A percentile compares a stretch with the other conserved stretches of the same genome.
Evolutionary conservation across 1,140 invertebrate genomes (phyloP).

Genomic region (Drosophila trapezifrons): DNA sequence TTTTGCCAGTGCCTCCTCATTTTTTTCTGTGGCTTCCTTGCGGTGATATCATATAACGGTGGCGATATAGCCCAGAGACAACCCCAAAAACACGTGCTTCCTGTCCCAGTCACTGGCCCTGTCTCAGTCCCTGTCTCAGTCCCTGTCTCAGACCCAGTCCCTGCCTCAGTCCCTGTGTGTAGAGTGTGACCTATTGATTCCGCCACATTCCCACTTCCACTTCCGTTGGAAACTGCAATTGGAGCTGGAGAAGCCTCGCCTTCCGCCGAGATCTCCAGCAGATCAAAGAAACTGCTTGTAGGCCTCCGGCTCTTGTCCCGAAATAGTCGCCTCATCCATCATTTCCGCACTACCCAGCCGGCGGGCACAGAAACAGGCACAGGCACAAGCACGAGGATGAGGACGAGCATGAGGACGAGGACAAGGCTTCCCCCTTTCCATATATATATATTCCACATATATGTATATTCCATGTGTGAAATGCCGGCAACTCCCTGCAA

Average conservation of each 20-base stretch:
- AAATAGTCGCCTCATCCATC: conserved; percentile 65
- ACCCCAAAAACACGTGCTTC: conserved; percentile 28
- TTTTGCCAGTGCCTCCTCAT: conserved; percentile 26
- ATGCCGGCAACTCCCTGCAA: conserved; percentile 30
- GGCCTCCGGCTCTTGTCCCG: neutral
- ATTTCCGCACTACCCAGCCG: conserved; percentile 30
- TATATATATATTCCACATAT: conserved; percentile 2
- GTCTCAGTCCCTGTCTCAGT: neutral
- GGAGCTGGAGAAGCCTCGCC: neutral
- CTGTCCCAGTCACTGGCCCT: conserved; percentile 1
- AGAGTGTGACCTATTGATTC: conserved; percentile 73
- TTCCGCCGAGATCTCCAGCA: conserved; percentile 1
- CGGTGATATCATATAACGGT: conserved; percentile 73
- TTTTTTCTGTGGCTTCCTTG: conserved; percentile 73
- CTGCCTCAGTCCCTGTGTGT: neutral
- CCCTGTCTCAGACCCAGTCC: neutral
- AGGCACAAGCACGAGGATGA: too few relatives aligned
- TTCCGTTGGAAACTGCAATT: conserved; percentile 30
- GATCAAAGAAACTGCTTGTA: conserved; percentile 24
- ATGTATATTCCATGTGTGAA: conserved; percentile 17
- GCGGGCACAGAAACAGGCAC: neutral
- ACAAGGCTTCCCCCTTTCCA: too few relatives aligned
- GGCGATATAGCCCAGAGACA: neutral
- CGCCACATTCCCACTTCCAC: conserved; percentile 55
- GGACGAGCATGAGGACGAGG: neutral